Base-by-base conservation (phyloP, 2,113 vertebrate species). In the Chionodraco myersi region DNA sequence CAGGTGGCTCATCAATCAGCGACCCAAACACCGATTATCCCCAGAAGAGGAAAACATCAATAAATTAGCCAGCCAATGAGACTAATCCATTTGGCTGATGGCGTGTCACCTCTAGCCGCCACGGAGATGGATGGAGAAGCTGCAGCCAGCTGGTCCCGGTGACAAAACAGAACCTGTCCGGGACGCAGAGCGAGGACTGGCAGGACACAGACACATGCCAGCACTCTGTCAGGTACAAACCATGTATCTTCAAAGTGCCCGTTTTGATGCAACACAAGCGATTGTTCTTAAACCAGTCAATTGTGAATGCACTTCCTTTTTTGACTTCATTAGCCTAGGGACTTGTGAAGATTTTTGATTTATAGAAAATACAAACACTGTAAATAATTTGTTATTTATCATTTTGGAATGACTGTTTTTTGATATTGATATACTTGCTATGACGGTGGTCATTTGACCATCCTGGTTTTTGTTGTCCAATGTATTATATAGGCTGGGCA, bases 31-130 rank as follows among this genome's bases (percentile, higher is more conserved):
- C 86, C 91, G 88, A 93, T 94, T 94, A 93, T 92, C 86, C 90
- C 84, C 60, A 59, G 53, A 84, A 84, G 93, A 90, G 80, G 83
- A 88, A 91, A 92, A 92, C 93, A 93, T 92, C 93, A 88, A 94
- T 95, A 94, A 93, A 95, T 94, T 94, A 95, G 80, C 83, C 82
- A 73, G 77, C 90, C 92, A 93, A 93, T 89, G 83, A 94, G 93
- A 89, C 88, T 89, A 83, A 94, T 94, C 92, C 91, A 92, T 94
- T 93, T 86, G 85, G 87, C 88, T 91, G 94, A 93, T 86, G 89
- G 85, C 81, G 90, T 93, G 93, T 95, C 95, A 94, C 93, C 94
- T 94, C 91, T 92, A 92, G 86, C 72, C 83, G 86, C 79, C 92
- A 89, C 36, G 1, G 88, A 91, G 90, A 92, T 34, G 61, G 88